These are phyloP conservation scores for Spinibarbus caldwelli DNA, from an alignment of 2,797 vertebrate species.

Conservation along the genomic window DNA sequence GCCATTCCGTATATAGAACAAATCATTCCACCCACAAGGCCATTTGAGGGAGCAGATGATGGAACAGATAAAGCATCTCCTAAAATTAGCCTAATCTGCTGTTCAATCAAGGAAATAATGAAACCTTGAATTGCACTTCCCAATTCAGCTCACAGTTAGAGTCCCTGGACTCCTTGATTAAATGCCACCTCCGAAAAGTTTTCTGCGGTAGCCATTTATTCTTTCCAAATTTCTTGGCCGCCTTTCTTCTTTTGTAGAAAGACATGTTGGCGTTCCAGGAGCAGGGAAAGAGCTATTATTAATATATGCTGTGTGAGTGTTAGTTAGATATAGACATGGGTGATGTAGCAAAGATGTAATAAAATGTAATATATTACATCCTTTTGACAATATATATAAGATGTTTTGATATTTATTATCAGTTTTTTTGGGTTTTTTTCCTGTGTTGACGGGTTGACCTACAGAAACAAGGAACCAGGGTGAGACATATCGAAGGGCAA, in stretches of 20 bases:
- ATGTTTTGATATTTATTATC: no score
- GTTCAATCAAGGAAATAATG: constrained; percentile 52
- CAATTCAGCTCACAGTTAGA: constrained; percentile 20
- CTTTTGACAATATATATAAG: neutral
- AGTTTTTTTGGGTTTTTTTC: no score
- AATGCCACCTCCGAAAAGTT: constrained; percentile 33
- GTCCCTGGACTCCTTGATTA: constrained; percentile 38
- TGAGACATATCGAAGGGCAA: neutral
- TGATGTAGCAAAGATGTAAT: neutral
- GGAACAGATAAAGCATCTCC: constrained; percentile 30
- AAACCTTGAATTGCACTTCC: constrained; percentile 24
- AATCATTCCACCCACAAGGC: constrained; percentile 32
- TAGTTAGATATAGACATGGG: neutral
- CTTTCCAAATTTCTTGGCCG: neutral
- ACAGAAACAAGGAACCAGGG: neutral
- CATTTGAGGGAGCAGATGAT: constrained; percentile 32
- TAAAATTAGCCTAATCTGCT: constrained; percentile 50
- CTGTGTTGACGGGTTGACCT: neutral
- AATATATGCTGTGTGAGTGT: neutral
- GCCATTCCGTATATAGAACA: neutral
- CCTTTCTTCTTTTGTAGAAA: neutral
- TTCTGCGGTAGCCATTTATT: constrained; percentile 34
- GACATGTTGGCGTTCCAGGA: neutral
- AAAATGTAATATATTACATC: neutral
- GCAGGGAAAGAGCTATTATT: neutral